Evolutionary conservation across 2,888 invertebrate genomes (phyloP).

Genomic region (Calameuta pallipes): DNA sequence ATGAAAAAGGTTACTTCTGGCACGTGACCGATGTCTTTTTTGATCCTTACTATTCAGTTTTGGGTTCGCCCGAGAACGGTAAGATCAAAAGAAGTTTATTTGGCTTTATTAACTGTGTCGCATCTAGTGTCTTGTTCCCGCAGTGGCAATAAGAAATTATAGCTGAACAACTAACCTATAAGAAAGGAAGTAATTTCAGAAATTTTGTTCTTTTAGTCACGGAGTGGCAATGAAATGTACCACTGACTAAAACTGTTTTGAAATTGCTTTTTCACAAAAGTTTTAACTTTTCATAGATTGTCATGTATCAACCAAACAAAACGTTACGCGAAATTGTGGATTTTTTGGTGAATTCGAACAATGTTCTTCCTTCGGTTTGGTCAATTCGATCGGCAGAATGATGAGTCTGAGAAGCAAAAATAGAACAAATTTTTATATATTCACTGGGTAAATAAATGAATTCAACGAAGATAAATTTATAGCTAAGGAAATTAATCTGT

Average conservation of each 20-base stretch:
- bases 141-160: background rate
- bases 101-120: background rate
- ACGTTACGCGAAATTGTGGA: slow-evolving; percentile 10
- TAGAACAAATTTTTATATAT: slow-evolving; percentile 14
- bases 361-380: slow-evolving; percentile 12
- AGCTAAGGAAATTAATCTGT: background rate
- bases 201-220: background rate
- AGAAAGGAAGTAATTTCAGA: background rate
- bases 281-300: slow-evolving; percentile 5
- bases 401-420: slow-evolving; percentile 14
- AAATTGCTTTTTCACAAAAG: background rate
- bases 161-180: background rate
- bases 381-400: slow-evolving; percentile 15
- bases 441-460: slow-evolving; percentile 12
- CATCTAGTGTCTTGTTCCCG: background rate
- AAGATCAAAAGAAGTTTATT: background rate
- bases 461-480: background rate
- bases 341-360: slow-evolving; percentile 11
- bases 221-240: background rate
- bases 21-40: slow-evolving; percentile 16
- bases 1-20: slow-evolving; percentile 16
- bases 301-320: background rate
- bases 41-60: slow-evolving; percentile 10
- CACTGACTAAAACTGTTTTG: background rate
- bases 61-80: slow-evolving; percentile 12